A percentile compares a stretch with the other conserved stretches of the same genome.
Conservation (phyloP, 2,888 invertebrate species). For the Dasypogon diadema region DNA sequence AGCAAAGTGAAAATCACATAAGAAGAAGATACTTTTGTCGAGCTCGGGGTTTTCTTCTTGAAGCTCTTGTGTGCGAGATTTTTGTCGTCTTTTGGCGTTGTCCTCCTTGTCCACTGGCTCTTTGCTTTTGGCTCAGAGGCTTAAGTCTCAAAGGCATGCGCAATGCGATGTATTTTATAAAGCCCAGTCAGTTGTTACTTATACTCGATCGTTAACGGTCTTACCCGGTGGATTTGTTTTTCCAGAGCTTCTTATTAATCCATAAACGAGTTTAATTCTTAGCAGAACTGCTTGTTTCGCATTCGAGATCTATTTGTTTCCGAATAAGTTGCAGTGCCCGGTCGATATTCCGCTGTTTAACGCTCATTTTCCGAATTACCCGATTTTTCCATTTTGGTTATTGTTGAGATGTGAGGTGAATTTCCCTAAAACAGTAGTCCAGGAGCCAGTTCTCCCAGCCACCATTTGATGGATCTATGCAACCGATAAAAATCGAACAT, state of each 20-base stretch:
- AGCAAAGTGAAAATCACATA: conserved; percentile 54
- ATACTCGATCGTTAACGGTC: conserved; percentile 51
- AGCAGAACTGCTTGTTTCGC: conserved; percentile 2
- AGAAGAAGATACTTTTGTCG: conserved; percentile 56
- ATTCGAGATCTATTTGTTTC: conserved; percentile 41
- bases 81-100: conserved; percentile 49
- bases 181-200: conserved; percentile 49
- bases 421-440: conserved; percentile 8
- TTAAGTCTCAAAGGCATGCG: conserved; percentile 50
- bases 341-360: background rate
- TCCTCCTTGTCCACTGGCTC: conserved; percentile 46
- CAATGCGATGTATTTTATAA: conserved; percentile 38
- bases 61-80: conserved; percentile 46
- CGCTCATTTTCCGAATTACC: too few species aligned
- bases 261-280: conserved; percentile 34
- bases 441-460: too few species aligned
- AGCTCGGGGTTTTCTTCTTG: conserved; percentile 48
- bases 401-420: conserved; percentile 16
- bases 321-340: conserved; percentile 30
- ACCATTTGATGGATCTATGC: conserved; percentile 12
- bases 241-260: conserved; percentile 14
- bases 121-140: conserved; percentile 44
- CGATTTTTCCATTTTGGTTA: too few species aligned
- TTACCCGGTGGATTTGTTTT: conserved; percentile 37
- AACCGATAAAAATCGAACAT: conserved; percentile 8